These are phyloP conservation scores for Phoxinus dragarum DNA, from an alignment of 2,797 vertebrate genomes.

Conservation along the genomic window DNA sequence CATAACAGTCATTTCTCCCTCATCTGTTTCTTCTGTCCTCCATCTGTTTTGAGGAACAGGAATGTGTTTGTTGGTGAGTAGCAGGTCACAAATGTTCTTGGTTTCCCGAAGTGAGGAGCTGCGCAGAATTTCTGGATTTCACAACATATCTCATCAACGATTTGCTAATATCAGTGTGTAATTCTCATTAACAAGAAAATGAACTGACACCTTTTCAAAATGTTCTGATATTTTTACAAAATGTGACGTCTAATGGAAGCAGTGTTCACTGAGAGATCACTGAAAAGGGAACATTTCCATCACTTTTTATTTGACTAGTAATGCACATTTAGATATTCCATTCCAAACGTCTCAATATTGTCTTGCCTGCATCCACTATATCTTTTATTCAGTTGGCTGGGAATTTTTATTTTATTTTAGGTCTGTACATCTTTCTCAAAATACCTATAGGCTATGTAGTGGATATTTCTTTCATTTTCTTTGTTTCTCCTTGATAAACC, in stretches of 20 bases:
- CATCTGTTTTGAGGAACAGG: conserved; percentile 27
- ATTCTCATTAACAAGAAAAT: background rate
- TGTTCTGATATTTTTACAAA: too few relatives aligned
- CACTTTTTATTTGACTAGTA: background rate
- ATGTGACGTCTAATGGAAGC: background rate
- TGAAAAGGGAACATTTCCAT: background rate
- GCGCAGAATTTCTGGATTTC: background rate
- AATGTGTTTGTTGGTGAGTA: conserved; percentile 27
- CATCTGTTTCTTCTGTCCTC: conserved; percentile 39
- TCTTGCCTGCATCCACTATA: background rate
- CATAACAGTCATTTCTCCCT: conserved; percentile 16
- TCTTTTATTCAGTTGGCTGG: background rate
- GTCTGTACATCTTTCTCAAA: background rate
- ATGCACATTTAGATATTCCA: background rate
- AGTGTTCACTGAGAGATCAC: background rate
- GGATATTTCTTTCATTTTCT: background rate
- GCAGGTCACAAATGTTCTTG: conserved; percentile 22
- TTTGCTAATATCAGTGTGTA: background rate
- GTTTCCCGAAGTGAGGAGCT: conserved; percentile 3
- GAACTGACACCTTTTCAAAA: background rate
- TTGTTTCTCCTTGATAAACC: background rate
- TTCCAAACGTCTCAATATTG: background rate
- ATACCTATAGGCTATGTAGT: background rate
- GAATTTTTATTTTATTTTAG: too few relatives aligned
- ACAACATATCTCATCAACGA: background rate